phyloP scores from a whole-genome alignment of 2,797 vertebrate genomes.

The Spheniscus humboldti region DNA sequence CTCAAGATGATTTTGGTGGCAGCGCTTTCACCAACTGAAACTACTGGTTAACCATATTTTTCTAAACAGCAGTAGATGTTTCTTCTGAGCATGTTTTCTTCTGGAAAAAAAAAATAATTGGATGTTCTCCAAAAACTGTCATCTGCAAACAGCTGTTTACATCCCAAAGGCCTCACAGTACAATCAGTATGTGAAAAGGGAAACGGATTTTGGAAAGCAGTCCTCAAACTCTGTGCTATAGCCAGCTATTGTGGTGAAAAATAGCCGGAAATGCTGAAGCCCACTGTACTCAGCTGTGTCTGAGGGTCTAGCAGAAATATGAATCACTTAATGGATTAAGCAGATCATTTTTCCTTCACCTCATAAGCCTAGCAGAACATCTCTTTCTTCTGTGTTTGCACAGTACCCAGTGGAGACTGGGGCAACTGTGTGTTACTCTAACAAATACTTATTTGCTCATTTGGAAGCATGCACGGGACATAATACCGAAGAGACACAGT shows the following conservation, averaged over 20 bases:
- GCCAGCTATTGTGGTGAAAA: background rate
- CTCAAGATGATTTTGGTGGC: background rate
- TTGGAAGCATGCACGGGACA: background rate
- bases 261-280: background rate
- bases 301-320: background rate
- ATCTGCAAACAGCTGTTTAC: constrained; percentile 15
- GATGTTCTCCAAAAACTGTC: background rate
- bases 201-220: background rate
- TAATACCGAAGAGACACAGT: background rate
- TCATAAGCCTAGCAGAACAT: background rate
- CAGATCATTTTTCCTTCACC: background rate
- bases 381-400: background rate
- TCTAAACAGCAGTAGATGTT: background rate
- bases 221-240: background rate
- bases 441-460: background rate
- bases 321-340: background rate
- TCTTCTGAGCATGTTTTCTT: background rate
- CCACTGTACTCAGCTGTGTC: background rate
- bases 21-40: background rate
- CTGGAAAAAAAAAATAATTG: background rate
- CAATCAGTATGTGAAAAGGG: background rate
- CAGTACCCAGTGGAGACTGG: background rate
- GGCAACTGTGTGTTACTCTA: background rate
- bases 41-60: background rate
- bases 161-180: background rate